Conservation (phyloP, 2,888 invertebrate genomes). For the Eudasyphora cyanicolor region DNA sequence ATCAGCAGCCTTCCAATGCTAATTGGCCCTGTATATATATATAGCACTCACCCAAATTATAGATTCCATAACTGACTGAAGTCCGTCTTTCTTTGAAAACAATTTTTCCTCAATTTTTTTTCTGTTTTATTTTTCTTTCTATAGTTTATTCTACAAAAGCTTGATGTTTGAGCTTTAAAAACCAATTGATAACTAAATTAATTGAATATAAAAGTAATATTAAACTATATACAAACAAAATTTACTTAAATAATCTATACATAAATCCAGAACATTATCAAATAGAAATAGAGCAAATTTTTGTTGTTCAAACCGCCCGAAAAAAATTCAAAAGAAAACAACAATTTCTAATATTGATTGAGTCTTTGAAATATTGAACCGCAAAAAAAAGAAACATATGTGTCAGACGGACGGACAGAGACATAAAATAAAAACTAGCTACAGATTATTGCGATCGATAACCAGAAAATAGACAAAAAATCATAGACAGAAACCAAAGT, state of each 20-base stretch:
- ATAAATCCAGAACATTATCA: slow-evolving; percentile 18
- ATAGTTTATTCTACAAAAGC: not conserved
- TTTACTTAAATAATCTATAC: not conserved
- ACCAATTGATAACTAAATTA: slow-evolving; percentile 66
- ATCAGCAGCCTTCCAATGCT: not conserved
- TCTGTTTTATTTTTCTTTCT: not conserved
- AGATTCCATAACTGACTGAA: slow-evolving; percentile 49
- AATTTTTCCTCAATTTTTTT: not conserved
- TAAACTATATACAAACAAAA: slow-evolving; percentile 47
- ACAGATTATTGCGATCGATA: slow-evolving; percentile 60
- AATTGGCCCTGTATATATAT: too few species aligned
- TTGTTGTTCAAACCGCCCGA: not conserved
- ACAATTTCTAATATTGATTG: slow-evolving; percentile 11
- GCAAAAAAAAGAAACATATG: not conserved
- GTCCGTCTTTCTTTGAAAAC: not conserved
- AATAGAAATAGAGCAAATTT: slow-evolving; percentile 17
- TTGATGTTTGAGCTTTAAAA: slow-evolving; percentile 54
- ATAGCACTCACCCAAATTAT: slow-evolving; percentile 57
- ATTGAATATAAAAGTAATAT: slow-evolving; percentile 58
- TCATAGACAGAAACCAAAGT: slow-evolving; percentile 31
- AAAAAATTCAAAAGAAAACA: not conserved
- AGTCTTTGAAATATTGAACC: slow-evolving; percentile 1
- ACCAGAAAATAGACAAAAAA: slow-evolving; percentile 23
- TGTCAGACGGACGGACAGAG: not conserved
- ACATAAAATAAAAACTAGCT: slow-evolving; percentile 28